These are phyloP conservation scores for Conistra vaccinii DNA, from an alignment of 2,888 invertebrate genomes.

Conservation along the genomic window DNA sequence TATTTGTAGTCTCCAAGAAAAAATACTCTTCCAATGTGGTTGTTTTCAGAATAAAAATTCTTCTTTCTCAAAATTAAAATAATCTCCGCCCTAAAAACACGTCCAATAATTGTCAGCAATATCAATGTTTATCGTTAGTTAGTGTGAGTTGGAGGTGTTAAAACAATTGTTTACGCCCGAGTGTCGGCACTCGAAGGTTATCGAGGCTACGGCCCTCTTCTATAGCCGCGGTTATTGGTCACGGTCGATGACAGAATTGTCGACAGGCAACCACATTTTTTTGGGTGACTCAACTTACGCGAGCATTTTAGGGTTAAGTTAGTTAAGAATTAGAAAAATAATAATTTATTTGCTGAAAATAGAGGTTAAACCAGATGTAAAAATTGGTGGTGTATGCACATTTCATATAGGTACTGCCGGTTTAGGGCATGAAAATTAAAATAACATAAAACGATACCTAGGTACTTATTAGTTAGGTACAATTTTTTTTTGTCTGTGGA, in stretches of 20 bases:
- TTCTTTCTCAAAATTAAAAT: not conserved
- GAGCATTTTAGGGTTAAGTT: constrained; percentile 42
- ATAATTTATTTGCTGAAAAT: not conserved
- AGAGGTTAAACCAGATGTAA: not conserved
- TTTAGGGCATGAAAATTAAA: too few relatives aligned
- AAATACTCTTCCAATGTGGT: not conserved
- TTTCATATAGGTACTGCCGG: too few relatives aligned
- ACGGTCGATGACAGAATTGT: constrained; percentile 55
- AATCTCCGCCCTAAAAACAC: not conserved
- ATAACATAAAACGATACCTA: too few relatives aligned
- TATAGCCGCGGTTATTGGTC: constrained; percentile 51
- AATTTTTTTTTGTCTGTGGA: too few relatives aligned
- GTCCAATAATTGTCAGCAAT: constrained; percentile 13
- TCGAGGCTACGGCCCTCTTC: constrained; percentile 40
- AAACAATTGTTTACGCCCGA: constrained; percentile 68
- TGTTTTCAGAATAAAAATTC: not conserved
- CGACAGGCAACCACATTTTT: constrained; percentile 27
- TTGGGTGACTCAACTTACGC: constrained; percentile 47
- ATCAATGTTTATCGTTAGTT: constrained; percentile 55
- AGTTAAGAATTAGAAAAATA: not conserved
- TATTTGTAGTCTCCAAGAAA: not conserved
- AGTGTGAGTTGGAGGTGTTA: constrained; percentile 57
- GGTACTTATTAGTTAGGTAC: too few relatives aligned
- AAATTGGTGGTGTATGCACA: not conserved
- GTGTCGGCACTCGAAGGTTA: constrained; percentile 66